phyloP scores from a whole-genome alignment of 2,888 invertebrate genomes.

The Oscheius myriophilus region DNA sequence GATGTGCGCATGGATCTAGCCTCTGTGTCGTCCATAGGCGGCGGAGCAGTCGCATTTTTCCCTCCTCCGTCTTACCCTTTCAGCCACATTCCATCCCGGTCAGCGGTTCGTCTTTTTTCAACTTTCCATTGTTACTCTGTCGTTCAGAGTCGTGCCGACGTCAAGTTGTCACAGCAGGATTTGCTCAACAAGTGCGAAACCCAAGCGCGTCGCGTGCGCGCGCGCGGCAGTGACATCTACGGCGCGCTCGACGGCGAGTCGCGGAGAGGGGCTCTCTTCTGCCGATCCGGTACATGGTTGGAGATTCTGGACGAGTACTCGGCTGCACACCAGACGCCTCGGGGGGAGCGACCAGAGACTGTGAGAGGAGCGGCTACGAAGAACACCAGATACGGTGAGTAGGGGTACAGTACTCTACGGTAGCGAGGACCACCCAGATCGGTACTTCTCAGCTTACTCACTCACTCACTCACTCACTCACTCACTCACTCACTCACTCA shows the following conservation, averaged over 20 bases:
- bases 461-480: too few species aligned
- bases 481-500: too few species aligned
- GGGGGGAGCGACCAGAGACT: constrained; percentile 16
- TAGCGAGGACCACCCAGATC: too few species aligned
- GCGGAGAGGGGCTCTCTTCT: constrained; percentile 60
- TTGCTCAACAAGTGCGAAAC: constrained; percentile 12
- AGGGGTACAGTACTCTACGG: too few species aligned
- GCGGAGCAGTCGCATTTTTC: constrained; percentile 28
- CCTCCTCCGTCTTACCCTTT: constrained; percentile 13
- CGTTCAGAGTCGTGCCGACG: constrained; percentile 15
- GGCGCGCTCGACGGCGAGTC: constrained; percentile 23
- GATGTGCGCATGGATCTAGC: constrained; percentile 30
- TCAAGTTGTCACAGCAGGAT: constrained; percentile 11
- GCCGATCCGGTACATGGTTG: constrained; percentile 64
- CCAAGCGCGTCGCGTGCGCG: constrained; percentile 9
- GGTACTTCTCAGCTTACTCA: too few species aligned
- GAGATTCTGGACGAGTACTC: constrained; percentile 51
- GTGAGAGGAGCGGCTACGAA: constrained; percentile 8
- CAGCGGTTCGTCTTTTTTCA: neutral
- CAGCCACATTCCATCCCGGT: constrained; percentile 15
- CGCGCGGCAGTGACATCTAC: constrained; percentile 15
- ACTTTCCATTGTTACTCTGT: neutral
- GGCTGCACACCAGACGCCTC: neutral
- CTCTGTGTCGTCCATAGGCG: constrained; percentile 28
- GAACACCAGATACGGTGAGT: constrained; percentile 27